Evolutionary conservation across 2,888 invertebrate species (phyloP).

Genomic region (Xestia ashworthii): DNA sequence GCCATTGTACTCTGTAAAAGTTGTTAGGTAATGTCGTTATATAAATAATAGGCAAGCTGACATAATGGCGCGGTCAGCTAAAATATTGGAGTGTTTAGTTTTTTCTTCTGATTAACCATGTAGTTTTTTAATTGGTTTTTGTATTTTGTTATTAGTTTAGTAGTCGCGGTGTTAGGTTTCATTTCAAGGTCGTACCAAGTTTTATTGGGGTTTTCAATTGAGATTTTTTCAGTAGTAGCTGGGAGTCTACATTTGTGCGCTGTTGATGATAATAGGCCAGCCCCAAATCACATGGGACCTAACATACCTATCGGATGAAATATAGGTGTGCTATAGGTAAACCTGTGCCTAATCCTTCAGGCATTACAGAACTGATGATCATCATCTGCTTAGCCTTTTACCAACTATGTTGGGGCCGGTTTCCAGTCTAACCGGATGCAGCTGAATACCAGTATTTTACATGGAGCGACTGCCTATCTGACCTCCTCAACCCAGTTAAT

Average conservation of each 20-base stretch:
- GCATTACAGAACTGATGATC: too few relatives aligned
- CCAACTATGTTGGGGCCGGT: too few relatives aligned
- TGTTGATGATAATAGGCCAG: neutral
- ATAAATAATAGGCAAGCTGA: slow-evolving; percentile 45
- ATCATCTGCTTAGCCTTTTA: too few relatives aligned
- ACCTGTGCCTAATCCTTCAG: too few relatives aligned
- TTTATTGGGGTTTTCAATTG: neutral
- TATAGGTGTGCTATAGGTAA: neutral
- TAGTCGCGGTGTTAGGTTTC: neutral
- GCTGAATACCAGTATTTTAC: too few relatives aligned
- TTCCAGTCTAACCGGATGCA: too few relatives aligned
- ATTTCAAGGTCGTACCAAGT: neutral
- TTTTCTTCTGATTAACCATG: slow-evolving; percentile 23
- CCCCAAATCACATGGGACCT: neutral
- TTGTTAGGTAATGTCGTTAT: slow-evolving; percentile 51
- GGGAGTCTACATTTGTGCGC: neutral
- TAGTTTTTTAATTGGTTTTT: slow-evolving; percentile 40
- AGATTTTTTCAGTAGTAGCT: neutral
- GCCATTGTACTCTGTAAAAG: slow-evolving; percentile 28
- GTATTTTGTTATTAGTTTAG: slow-evolving; percentile 23
- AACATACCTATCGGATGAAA: neutral
- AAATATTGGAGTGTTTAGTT: slow-evolving; percentile 15
- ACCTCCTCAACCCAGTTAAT: too few relatives aligned
- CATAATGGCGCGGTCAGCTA: slow-evolving; percentile 36
- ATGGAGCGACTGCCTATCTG: too few relatives aligned